Percentiles rank a stretch among this genome's conserved stretches.
These are phyloP conservation scores for Neoniphon sammara DNA, from an alignment of 2,797 vertebrate species.

Conservation along the genomic window DNA sequence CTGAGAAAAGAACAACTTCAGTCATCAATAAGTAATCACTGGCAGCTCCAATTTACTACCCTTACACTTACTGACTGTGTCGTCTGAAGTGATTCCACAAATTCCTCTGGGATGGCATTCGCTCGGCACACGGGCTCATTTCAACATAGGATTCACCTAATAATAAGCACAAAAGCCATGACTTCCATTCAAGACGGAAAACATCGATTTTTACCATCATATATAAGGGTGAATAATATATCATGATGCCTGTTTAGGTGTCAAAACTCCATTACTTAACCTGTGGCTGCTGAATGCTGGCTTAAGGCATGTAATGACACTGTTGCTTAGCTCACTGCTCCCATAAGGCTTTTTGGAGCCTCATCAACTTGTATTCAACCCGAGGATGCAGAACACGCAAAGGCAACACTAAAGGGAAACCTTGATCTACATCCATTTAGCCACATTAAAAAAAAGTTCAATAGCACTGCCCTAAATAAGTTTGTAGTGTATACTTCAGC, in stretches of 20 bases:
- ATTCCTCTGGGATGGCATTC: constrained; percentile 50
- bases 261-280: constrained; percentile 57
- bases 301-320: constrained; percentile 33
- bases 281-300: constrained; percentile 35
- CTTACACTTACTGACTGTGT: constrained; percentile 61
- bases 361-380: constrained; percentile 59
- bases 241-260: constrained; percentile 45
- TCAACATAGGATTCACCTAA: constrained; percentile 47
- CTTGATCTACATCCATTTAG: constrained; percentile 73
- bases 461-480: constrained; percentile 78
- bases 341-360: constrained; percentile 60
- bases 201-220: constrained; percentile 48
- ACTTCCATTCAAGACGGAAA: constrained; percentile 46
- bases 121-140: constrained; percentile 43
- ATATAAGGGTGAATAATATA: constrained; percentile 48
- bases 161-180: constrained; percentile 50
- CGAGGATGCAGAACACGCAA: constrained; percentile 29
- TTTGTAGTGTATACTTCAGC: constrained; percentile 78
- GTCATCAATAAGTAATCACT: constrained; percentile 80
- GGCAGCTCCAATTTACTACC: constrained; percentile 64
- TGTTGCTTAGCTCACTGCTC: constrained; percentile 38
- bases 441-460: constrained; percentile 72
- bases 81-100: constrained; percentile 55
- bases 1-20: constrained; percentile 74
- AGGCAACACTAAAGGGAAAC: constrained; percentile 48